These are phyloP conservation scores for Callipepla squamata DNA, from an alignment of 2,113 vertebrate species.

Conservation along the genomic window DNA sequence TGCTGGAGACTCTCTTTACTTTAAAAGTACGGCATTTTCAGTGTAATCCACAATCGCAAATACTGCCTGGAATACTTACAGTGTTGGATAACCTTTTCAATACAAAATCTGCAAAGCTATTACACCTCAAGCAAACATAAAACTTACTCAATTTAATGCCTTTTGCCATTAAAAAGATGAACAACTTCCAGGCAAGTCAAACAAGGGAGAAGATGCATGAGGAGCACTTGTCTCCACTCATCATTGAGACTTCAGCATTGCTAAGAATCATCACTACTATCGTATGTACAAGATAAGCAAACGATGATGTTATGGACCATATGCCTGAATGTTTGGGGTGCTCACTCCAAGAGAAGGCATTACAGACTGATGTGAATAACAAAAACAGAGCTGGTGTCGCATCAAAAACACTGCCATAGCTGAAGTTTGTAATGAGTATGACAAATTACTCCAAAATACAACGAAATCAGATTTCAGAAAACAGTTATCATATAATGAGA, in stretches of 20 bases:
- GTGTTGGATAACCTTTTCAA: background rate
- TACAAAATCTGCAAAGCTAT: background rate
- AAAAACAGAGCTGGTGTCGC: background rate
- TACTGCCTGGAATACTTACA: background rate
- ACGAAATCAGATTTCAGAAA: background rate
- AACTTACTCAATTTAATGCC: background rate
- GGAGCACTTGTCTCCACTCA: background rate
- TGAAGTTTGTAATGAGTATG: too few relatives aligned
- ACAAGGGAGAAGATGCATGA: fast-evolving
- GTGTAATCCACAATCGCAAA: fast-evolving
- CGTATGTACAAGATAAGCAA: background rate
- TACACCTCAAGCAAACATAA: background rate
- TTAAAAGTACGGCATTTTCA: background rate
- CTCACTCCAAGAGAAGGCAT: background rate
- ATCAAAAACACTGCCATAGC: background rate
- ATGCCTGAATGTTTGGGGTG: background rate
- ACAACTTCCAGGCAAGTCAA: background rate
- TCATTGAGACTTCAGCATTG: background rate
- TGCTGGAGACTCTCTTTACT: background rate
- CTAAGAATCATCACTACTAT: background rate
- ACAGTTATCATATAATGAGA: background rate
- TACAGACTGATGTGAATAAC: background rate
- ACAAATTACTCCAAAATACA: background rate
- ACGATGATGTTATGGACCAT: too few relatives aligned
- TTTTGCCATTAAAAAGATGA: background rate